Percentiles rank a stretch among this genome's conserved stretches.
phyloP scores from a whole-genome alignment of 2,888 invertebrate species.

The Neocrepidodera transversa region DNA sequence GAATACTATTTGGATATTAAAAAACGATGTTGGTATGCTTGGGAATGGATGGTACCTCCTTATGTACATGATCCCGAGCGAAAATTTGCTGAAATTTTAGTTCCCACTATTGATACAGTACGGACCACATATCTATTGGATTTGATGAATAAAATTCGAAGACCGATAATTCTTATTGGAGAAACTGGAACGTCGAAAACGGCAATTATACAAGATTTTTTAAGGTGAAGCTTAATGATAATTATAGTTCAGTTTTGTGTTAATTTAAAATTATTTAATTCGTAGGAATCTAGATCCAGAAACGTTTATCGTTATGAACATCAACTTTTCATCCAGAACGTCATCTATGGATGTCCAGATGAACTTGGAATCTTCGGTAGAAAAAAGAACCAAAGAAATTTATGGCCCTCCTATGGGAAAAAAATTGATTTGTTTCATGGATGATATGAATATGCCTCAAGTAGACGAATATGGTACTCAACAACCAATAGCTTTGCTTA shows the following conservation, averaged over 20 bases:
- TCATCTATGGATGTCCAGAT: slow-evolving; percentile 90
- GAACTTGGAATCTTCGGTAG: slow-evolving; percentile 85
- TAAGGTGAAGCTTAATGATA: slow-evolving; percentile 62
- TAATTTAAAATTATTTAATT: no score
- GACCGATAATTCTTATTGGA: slow-evolving; percentile 85
- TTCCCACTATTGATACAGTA: slow-evolving; percentile 89
- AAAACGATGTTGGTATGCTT: slow-evolving; percentile 79
- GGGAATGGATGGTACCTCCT: slow-evolving; percentile 79
- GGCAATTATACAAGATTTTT: slow-evolving; percentile 83
- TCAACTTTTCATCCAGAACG: slow-evolving; percentile 92
- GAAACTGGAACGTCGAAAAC: slow-evolving; percentile 94
- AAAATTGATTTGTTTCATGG: slow-evolving; percentile 87
- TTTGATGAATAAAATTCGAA: slow-evolving; percentile 76
- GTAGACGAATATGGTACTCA: slow-evolving; percentile 90
- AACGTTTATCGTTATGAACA: slow-evolving; percentile 77
- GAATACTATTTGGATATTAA: slow-evolving; percentile 81
- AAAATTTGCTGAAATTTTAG: slow-evolving; percentile 83
- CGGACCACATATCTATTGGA: slow-evolving; percentile 79
- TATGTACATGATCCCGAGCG: slow-evolving; percentile 76
- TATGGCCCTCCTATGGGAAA: slow-evolving; percentile 92
- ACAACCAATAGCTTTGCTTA: slow-evolving; percentile 91
- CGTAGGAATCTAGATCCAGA: slow-evolving; percentile 70
- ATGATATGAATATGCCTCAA: slow-evolving; percentile 95
- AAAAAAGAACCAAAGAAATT: slow-evolving; percentile 88
- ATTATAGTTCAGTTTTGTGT: no score